Percentiles rank a stretch among this genome's conserved stretches.
Evolutionary conservation across 2,888 invertebrate species (phyloP).

Genomic region (Anorthoa munda): DNA sequence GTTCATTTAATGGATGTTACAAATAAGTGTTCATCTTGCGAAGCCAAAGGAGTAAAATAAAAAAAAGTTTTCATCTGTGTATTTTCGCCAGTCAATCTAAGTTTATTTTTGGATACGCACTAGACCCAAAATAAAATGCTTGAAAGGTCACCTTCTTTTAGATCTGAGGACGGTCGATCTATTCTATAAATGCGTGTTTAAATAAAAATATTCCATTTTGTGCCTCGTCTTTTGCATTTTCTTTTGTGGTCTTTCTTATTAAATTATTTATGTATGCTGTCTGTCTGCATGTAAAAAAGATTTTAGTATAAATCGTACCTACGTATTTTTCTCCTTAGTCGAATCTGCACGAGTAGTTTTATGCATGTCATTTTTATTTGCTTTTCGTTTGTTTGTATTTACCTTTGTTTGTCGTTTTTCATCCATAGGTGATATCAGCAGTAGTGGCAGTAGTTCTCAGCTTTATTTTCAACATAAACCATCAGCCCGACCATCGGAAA

Average conservation of each 20-base stretch:
- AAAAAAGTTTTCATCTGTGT: background rate
- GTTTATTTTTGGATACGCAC: background rate
- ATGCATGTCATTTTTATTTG: background rate
- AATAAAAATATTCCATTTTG: background rate
- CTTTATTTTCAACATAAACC: slow-evolving; percentile 92
- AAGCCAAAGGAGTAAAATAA: no score
- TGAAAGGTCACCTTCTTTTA: slow-evolving; percentile 6
- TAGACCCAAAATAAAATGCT: background rate
- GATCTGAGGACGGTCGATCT: background rate
- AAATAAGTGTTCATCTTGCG: background rate
- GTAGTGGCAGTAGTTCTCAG: slow-evolving; percentile 91
- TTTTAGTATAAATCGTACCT: no score
- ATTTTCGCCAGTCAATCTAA: background rate
- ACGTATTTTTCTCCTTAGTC: background rate
- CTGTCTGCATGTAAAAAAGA: no score
- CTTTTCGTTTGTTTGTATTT: slow-evolving; percentile 54
- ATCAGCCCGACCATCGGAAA: slow-evolving; percentile 89
- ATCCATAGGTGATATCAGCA: slow-evolving; percentile 91
- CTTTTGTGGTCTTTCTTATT: background rate
- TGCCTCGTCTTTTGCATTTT: background rate
- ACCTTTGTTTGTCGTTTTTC: slow-evolving; percentile 76
- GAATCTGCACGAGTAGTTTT: background rate
- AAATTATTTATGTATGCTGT: background rate
- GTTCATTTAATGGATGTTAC: background rate
- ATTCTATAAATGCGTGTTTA: background rate